Evolutionary conservation across 2,888 invertebrate genomes (phyloP), one percentile per base, ranked within the genome.

Genomic region (Schizaphis graminum): DNA sequence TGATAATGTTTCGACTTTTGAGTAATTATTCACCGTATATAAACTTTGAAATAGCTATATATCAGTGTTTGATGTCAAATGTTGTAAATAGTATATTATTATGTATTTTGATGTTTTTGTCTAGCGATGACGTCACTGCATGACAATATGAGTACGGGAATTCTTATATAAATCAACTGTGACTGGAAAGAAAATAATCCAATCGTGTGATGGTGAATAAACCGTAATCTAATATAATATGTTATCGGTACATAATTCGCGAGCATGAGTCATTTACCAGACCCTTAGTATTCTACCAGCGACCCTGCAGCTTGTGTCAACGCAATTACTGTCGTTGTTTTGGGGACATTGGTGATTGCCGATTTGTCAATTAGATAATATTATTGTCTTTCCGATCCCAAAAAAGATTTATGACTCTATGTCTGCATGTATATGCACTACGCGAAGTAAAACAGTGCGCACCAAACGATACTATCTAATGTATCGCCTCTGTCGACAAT

Each of bases 231-330:
- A 67, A 88, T 92, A 28, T 44, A 49, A 47, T 28, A 47, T 61
- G 35, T 77, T 56, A 67, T 90, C 47, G 61, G 61, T 85, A 91
- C 44, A 11, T 85, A 57, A 91, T 91, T 91, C 44, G 84, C 57
- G 44, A n/a, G 44, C 87, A 49, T 92, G 92, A 92, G 92, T 92
- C 92, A 92, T 92, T 92, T 92, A 5, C 49, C 16, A 35, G 67
- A 88, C 92, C 92, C 92, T 92, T 41, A 4, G 41, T 53, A 11
- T 41, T 49, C 28, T 28, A 13, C 41, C 88, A 21, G 16, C 49
- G 47, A n/a, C 56, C 49, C 67, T 35, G 47, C 67, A 26, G 47
- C 24, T 47, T 13, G 24, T 53, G 10, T n/a, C 67, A 53, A 21
- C 21, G 26, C 88, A 21, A 41, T 86, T 91, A 28, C 44, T 57